These are phyloP conservation scores for Saccopteryx leptura DNA, from an alignment of 2,113 vertebrate genomes.

Conservation along the genomic window DNA sequence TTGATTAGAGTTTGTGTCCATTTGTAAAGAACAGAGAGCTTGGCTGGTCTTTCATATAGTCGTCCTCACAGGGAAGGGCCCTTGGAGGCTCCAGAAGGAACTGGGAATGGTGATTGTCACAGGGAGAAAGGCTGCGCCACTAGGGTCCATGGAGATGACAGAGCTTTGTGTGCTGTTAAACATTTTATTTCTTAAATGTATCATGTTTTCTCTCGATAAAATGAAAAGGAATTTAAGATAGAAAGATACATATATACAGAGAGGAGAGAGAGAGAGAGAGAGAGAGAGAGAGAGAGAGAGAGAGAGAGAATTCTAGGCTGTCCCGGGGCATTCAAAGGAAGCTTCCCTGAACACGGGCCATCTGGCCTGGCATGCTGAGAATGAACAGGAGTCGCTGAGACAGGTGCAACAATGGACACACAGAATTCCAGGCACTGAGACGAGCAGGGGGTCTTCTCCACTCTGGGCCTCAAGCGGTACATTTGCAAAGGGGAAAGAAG, in stretches of 20 bases:
- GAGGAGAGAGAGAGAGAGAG: background rate
- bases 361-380: accelerated
- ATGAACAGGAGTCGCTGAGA: accelerated
- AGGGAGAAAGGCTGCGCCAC: background rate
- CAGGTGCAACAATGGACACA: background rate
- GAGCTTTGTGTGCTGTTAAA: background rate
- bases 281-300: background rate
- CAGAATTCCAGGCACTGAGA: too few species aligned
- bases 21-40: background rate
- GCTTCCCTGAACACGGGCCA: background rate
- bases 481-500: background rate
- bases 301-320: background rate
- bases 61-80: background rate
- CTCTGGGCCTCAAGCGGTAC: background rate
- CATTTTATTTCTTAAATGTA: background rate
- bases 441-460: background rate
- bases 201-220: background rate
- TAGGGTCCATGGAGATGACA: background rate
- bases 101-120: too few species aligned
- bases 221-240: background rate
- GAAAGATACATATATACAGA: background rate
- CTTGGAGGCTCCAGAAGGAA: background rate
- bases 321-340: background rate
- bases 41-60: background rate
- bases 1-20: accelerated